Evolutionary conservation across 2,797 vertebrate genomes (phyloP).

Genomic region (Enteromius thamalakanensis): DNA sequence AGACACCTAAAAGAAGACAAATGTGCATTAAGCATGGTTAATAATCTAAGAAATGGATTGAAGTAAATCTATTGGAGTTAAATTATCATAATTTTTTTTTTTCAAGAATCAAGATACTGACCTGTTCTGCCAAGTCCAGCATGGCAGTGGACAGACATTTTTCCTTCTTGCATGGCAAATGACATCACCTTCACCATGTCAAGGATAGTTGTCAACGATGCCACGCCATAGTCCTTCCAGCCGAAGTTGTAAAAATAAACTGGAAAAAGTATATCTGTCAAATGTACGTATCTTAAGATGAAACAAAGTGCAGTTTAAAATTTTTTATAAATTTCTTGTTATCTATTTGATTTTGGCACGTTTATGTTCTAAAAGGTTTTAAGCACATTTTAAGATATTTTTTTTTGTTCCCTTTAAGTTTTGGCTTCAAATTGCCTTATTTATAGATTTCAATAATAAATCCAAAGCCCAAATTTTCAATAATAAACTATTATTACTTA

Average conservation of each 20-base stretch:
- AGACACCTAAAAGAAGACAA: conserved; percentile 79
- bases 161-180: conserved; percentile 95
- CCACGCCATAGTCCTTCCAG: conserved; percentile 98
- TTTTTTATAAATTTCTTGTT: no score
- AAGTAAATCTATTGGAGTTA: background rate
- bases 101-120: conserved; percentile 60
- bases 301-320: no score
- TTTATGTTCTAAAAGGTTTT: background rate
- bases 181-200: conserved; percentile 99
- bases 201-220: conserved; percentile 92
- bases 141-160: conserved; percentile 94
- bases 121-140: conserved; percentile 97
- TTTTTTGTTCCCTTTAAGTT: background rate
- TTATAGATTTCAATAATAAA: background rate
- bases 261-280: conserved; percentile 64
- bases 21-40: conserved; percentile 4
- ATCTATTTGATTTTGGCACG: background rate
- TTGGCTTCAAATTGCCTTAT: background rate
- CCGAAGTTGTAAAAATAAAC: conserved; percentile 99
- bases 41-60: background rate
- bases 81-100: background rate
- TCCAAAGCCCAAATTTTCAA: background rate
- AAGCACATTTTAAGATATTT: background rate
- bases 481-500: background rate
- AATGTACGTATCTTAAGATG: background rate